Percentiles rank a stretch among this genome's conserved stretches.
Evolutionary conservation across 2,888 invertebrate genomes (phyloP).

Genomic region (Agrenia bidenticulata): DNA sequence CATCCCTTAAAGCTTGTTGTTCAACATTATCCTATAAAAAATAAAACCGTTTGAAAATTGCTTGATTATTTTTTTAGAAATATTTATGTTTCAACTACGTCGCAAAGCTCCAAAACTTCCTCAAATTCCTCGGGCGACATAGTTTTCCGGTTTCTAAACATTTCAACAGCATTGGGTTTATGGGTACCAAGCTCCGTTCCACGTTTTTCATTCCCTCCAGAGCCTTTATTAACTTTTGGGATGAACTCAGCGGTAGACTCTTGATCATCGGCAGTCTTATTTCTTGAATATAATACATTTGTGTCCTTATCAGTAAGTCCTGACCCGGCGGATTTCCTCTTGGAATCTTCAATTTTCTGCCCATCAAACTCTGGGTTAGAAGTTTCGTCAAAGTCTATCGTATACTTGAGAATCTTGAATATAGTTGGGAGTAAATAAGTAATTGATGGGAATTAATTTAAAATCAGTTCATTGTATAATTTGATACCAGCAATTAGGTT

Average conservation of each 20-base stretch:
- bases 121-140: slow-evolving; percentile 44
- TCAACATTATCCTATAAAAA: slow-evolving; percentile 36
- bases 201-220: not conserved
- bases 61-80: not conserved
- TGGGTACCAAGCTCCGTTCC: not conserved
- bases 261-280: slow-evolving; percentile 6
- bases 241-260: slow-evolving; percentile 2
- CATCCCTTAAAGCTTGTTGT: slow-evolving; percentile 36
- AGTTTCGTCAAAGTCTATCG: slow-evolving; percentile 31
- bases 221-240: not conserved
- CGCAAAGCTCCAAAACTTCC: slow-evolving; percentile 42
- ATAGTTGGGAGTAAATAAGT: not conserved
- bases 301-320: no score
- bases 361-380: slow-evolving; percentile 5
- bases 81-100: slow-evolving; percentile 25
- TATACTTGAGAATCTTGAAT: slow-evolving; percentile 16
- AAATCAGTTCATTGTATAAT: no score
- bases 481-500: no score
- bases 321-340: not conserved
- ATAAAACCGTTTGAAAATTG: not conserved
- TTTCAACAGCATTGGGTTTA: slow-evolving; percentile 25
- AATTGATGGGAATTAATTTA: no score
- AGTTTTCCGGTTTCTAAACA: slow-evolving; percentile 15
- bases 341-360: not conserved
- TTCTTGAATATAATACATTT: not conserved